Evolutionary conservation across 2,113 vertebrate genomes (phyloP).

Genomic region (Fregata magnificens): DNA sequence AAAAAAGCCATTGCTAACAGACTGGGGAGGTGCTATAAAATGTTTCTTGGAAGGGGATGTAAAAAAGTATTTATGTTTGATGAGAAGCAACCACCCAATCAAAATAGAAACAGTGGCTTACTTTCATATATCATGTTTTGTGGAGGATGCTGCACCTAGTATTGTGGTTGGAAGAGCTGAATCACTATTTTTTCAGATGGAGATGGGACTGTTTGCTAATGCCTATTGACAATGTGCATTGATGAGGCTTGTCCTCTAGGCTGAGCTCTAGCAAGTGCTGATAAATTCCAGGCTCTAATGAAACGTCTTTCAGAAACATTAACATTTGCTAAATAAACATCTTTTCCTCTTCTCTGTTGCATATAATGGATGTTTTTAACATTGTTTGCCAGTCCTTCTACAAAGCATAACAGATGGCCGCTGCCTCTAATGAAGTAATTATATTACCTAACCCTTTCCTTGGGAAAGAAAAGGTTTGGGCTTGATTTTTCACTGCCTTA

Average conservation of each 20-base stretch:
- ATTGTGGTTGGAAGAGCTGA: background rate
- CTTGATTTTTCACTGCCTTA: background rate
- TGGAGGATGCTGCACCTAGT: background rate
- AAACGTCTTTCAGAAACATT: constrained; percentile 10
- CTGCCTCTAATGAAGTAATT: constrained; percentile 1
- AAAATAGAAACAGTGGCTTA: background rate
- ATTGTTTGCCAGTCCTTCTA: background rate
- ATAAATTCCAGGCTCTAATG: constrained; percentile 8
- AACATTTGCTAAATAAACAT: constrained; percentile 16
- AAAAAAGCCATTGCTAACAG: background rate
- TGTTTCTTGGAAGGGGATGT: background rate
- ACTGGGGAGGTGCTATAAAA: background rate
- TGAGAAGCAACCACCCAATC: background rate
- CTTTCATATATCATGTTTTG: background rate
- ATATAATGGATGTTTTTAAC: background rate
- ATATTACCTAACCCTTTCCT: background rate
- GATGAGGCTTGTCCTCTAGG: background rate
- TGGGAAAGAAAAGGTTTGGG: background rate
- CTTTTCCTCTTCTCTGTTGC: background rate
- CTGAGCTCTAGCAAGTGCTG: background rate
- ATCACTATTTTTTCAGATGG: background rate
- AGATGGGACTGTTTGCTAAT: background rate
- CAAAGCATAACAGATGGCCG: background rate
- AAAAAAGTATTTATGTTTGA: background rate
- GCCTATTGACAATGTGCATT: background rate